Conservation (phyloP, 1,140 invertebrate genomes). For the Eciton burchellii region DNA sequence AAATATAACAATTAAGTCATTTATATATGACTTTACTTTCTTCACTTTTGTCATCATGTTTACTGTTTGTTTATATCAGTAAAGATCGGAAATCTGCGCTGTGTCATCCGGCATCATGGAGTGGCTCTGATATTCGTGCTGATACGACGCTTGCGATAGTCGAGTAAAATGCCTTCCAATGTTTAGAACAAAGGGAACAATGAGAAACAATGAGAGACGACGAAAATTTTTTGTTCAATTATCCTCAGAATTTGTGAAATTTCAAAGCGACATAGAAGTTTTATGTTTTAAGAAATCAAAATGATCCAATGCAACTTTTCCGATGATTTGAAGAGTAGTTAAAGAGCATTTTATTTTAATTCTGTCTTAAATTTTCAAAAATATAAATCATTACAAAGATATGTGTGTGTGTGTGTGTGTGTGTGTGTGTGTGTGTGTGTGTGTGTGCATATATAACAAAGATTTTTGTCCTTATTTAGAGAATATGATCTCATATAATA, state of each 20-base stretch:
- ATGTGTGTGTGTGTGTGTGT: no score
- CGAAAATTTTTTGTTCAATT: conserved; percentile 3
- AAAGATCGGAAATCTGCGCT: background rate
- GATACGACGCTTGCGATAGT: conserved; percentile 16
- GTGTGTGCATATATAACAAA: background rate
- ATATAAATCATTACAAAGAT: no score
- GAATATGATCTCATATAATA: background rate
- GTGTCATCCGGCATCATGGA: conserved; percentile 6
- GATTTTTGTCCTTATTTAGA: background rate
- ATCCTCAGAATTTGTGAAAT: background rate
- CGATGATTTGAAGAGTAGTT: no score
- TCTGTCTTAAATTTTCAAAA: no score
- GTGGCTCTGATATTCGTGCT: conserved; percentile 5
- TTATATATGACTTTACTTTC: no score
- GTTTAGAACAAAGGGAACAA: background rate
- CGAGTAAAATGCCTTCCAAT: background rate
- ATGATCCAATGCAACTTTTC: no score
- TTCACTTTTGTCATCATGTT: no score
- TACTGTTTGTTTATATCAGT: background rate
- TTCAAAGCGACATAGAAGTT: no score
- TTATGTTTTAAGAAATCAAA: no score
- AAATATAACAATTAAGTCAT: no score
- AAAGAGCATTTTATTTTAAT: no score
- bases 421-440: no score
- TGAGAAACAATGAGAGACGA: background rate